Conservation (phyloP, 2,797 vertebrate species). For the Scyliorhinus canicula region DNA sequence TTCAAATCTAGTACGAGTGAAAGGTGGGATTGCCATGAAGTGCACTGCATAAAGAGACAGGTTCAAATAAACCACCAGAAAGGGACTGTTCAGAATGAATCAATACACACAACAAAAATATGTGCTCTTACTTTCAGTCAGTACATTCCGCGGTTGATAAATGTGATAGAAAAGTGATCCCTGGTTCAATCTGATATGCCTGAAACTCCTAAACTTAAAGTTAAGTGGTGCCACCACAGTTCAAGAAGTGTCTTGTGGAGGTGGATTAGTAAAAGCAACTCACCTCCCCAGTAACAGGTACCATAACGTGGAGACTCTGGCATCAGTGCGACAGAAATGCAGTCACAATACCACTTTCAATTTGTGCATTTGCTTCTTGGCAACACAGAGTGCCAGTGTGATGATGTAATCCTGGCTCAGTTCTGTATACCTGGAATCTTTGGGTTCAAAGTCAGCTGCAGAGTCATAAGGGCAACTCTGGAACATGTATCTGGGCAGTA, state of each 20-base stretch:
- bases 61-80: background rate
- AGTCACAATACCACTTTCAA: background rate
- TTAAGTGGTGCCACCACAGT: background rate
- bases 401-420: slow-evolving; percentile 22
- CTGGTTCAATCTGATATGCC: background rate
- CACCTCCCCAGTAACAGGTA: background rate
- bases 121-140: too few relatives aligned
- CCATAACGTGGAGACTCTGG: background rate
- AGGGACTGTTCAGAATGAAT: background rate
- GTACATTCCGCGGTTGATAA: background rate
- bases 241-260: too few relatives aligned
- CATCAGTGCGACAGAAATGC: background rate
- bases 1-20: background rate
- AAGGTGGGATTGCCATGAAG: background rate
- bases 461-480: background rate
- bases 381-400: background rate
- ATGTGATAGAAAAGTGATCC: background rate
- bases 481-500: background rate
- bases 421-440: background rate
- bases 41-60: background rate
- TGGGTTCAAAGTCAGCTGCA: background rate
- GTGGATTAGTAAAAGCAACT: background rate
- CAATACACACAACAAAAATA: background rate
- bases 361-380: slow-evolving; percentile 31
- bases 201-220: background rate